Conservation (phyloP, 2,113 vertebrate genomes). For the Ageneiosus marmoratus region DNA sequence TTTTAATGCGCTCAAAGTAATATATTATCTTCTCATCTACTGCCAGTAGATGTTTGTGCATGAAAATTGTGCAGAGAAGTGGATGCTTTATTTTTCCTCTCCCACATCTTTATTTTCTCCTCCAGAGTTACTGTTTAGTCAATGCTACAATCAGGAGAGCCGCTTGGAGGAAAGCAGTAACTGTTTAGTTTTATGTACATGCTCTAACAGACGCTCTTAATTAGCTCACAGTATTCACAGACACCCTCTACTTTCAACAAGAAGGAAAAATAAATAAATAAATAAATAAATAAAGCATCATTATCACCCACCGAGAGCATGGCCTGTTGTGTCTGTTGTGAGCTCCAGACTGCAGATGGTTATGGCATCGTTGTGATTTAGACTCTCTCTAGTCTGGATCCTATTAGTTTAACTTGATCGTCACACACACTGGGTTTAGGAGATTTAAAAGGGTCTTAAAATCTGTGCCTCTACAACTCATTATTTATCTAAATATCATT, state of each 20-base stretch:
- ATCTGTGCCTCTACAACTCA: not conserved
- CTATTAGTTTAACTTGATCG: not conserved
- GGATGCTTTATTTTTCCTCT: not conserved
- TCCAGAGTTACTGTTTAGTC: not conserved
- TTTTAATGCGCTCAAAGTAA: not conserved
- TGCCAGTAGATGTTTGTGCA: not conserved
- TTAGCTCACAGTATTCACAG: not conserved
- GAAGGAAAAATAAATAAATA: not conserved
- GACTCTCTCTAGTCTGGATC: not conserved
- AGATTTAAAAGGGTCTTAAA: not conserved
- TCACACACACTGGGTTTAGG: not conserved
- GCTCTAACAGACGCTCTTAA: not conserved
- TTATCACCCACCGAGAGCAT: not conserved
- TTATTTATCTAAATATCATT: not conserved
- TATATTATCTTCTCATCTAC: not conserved
- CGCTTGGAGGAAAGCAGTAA: not conserved
- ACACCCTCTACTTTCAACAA: not conserved
- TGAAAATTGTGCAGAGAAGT: not conserved
- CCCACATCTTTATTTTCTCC: not conserved
- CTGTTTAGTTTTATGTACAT: not conserved
- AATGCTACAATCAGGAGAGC: not conserved
- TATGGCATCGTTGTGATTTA: not conserved
- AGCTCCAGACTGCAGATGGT: not conserved
- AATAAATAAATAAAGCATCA: not conserved
- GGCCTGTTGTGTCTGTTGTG: not conserved